phyloP scores from a whole-genome alignment of 92 coral and sea anemone genomes.

The Pocillopora grandis region DNA sequence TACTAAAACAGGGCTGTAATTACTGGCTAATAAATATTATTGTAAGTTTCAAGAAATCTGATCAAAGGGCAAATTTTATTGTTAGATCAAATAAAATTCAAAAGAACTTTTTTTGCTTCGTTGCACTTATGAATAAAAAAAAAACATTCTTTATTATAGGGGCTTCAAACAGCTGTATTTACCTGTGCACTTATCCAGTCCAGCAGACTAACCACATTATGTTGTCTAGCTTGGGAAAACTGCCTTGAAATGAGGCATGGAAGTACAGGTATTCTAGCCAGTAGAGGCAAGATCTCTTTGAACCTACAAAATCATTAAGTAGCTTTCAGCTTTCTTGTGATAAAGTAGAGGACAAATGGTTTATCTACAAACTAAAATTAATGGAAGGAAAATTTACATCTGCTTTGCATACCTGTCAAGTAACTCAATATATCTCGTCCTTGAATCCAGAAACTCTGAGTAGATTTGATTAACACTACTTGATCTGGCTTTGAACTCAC shows the following conservation, averaged over 20 bases:
- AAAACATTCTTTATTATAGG: background rate
- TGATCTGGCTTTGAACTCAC: constrained; percentile 84
- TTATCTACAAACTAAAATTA: background rate
- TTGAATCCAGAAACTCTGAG: constrained; percentile 79
- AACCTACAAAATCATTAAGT: constrained; percentile 51
- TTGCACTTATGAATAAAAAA: too few species aligned
- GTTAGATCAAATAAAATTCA: too few species aligned
- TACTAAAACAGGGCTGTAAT: too few species aligned
- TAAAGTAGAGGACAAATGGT: too few species aligned
- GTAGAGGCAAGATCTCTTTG: constrained; percentile 67
- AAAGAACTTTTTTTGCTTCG: background rate
- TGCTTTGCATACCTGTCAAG: constrained; percentile 60
- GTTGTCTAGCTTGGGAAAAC: constrained; percentile 18
- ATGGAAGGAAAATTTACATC: background rate
- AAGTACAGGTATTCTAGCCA: constrained; percentile 86
- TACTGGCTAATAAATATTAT: too few species aligned
- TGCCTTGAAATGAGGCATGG: constrained; percentile 70
- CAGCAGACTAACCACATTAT: constrained; percentile 60
- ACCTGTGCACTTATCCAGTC: constrained; percentile 99
- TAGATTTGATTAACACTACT: constrained; percentile 83
- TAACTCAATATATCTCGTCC: constrained; percentile 75
- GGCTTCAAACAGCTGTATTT: background rate
- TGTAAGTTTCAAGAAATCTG: too few species aligned
- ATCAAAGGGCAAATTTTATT: too few species aligned
- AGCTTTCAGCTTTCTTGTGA: background rate